Percentiles rank a stretch among this genome's conserved stretches.
Conservation (phyloP, 1,140 invertebrate genomes). For the Aplysia californica region DNA sequence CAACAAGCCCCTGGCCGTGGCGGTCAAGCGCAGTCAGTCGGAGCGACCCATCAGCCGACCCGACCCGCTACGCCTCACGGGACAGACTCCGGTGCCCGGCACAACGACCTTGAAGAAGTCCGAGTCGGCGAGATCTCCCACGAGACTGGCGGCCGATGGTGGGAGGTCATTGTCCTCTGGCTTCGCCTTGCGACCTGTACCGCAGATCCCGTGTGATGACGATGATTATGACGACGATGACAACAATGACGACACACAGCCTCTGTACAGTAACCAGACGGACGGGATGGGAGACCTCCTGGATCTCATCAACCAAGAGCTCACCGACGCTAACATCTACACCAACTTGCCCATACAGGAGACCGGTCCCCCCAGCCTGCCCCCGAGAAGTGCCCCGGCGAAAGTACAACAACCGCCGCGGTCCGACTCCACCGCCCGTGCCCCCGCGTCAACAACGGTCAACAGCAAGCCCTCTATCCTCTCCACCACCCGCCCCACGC, state of each 20-base stretch:
- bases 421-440: no score
- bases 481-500: no score
- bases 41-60: conserved; percentile 5
- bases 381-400: no score
- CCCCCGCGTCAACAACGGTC: no score
- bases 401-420: no score
- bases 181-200: not conserved
- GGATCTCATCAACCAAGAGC: not conserved
- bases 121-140: conserved; percentile 10
- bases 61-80: not conserved
- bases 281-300: conserved; percentile 16
- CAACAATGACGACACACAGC: conserved; percentile 19
- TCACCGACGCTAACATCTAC: not conserved
- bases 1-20: not conserved
- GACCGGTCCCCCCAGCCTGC: conserved; percentile 9
- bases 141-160: not conserved
- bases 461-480: no score
- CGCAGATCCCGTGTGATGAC: conserved; percentile 5
- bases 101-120: not conserved
- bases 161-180: conserved; percentile 1
- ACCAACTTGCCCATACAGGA: conserved; percentile 19
- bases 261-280: conserved; percentile 17
- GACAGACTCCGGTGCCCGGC: not conserved
- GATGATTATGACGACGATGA: conserved; percentile 17
- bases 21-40: conserved; percentile 29